A percentile compares a stretch with the other conserved stretches of the same genome.
Evolutionary conservation across 2,888 invertebrate species (phyloP).

Genomic region (Pyrochroa serraticornis): DNA sequence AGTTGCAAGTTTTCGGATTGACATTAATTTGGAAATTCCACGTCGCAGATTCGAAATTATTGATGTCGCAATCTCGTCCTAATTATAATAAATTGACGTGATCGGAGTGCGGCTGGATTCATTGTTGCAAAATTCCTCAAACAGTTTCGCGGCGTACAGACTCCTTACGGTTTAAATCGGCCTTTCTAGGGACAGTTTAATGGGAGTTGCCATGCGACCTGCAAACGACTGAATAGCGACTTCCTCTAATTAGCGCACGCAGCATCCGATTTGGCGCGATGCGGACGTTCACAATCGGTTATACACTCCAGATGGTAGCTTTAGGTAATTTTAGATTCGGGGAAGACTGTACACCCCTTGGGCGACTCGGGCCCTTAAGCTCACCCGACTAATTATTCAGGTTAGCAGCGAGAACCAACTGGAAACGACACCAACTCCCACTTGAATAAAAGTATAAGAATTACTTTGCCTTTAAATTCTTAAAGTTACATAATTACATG

Average conservation of each 20-base stretch:
- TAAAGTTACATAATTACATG: too few relatives aligned
- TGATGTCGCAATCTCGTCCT: conserved; percentile 10
- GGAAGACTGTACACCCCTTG: too few relatives aligned
- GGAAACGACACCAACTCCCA: not conserved
- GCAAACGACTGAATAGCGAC: conserved; percentile 45
- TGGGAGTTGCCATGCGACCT: conserved; percentile 48
- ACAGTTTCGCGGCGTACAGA: conserved; percentile 6
- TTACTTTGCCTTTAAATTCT: too few relatives aligned
- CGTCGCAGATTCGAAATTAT: not conserved
- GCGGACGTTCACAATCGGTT: conserved; percentile 48
- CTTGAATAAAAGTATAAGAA: too few relatives aligned
- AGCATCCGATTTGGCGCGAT: conserved; percentile 51
- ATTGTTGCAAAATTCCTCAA: conserved; percentile 17
- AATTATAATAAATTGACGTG: conserved; percentile 24
- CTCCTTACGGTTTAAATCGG: conserved; percentile 16
- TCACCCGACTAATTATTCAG: too few relatives aligned
- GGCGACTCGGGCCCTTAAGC: too few relatives aligned
- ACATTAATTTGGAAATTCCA: conserved; percentile 11
- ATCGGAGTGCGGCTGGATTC: not conserved
- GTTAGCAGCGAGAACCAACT: not conserved
- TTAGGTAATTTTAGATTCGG: conserved; percentile 35
- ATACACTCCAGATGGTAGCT: conserved; percentile 48
- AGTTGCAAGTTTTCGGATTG: not conserved
- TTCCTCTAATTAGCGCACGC: conserved; percentile 52
- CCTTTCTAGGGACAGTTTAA: conserved; percentile 5